Evolutionary conservation across 2,888 invertebrate species (phyloP).

Genomic region (Calliopum simillimum): DNA sequence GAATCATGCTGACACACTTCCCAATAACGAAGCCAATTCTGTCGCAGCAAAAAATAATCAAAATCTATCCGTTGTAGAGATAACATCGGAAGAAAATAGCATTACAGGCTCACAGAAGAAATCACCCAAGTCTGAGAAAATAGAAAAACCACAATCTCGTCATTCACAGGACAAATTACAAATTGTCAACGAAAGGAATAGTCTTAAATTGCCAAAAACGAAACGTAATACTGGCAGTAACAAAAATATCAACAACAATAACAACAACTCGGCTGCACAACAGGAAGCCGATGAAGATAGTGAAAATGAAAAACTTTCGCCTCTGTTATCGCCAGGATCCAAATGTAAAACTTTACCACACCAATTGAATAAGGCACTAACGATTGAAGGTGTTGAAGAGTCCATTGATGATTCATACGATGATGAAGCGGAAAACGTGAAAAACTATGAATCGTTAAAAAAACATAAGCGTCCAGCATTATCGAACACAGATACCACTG

Average conservation of each 20-base stretch:
- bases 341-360: slow-evolving; percentile 49
- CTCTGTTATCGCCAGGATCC: slow-evolving; percentile 70
- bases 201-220: slow-evolving; percentile 54
- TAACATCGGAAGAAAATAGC: slow-evolving; percentile 43
- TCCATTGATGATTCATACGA: slow-evolving; percentile 36
- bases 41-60: slow-evolving; percentile 44
- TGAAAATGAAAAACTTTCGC: slow-evolving; percentile 85
- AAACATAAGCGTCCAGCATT: slow-evolving; percentile 47
- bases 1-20: background rate
- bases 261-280: slow-evolving; percentile 44
- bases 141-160: slow-evolving; percentile 24
- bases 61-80: slow-evolving; percentile 47
- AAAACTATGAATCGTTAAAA: slow-evolving; percentile 41
- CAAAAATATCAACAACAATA: slow-evolving; percentile 40
- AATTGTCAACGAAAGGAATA: slow-evolving; percentile 73
- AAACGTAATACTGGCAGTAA: slow-evolving; percentile 45
- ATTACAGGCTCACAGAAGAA: slow-evolving; percentile 42
- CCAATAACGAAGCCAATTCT: slow-evolving; percentile 30
- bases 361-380: slow-evolving; percentile 49
- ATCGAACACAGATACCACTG: slow-evolving; percentile 35
- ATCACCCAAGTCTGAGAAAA: slow-evolving; percentile 29
- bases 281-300: slow-evolving; percentile 73
- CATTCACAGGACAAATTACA: slow-evolving; percentile 69
- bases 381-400: slow-evolving; percentile 27
- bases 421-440: slow-evolving; percentile 38